phyloP scores from a whole-genome alignment of 1,140 invertebrate genomes.

The Condylostylus longicornis region DNA sequence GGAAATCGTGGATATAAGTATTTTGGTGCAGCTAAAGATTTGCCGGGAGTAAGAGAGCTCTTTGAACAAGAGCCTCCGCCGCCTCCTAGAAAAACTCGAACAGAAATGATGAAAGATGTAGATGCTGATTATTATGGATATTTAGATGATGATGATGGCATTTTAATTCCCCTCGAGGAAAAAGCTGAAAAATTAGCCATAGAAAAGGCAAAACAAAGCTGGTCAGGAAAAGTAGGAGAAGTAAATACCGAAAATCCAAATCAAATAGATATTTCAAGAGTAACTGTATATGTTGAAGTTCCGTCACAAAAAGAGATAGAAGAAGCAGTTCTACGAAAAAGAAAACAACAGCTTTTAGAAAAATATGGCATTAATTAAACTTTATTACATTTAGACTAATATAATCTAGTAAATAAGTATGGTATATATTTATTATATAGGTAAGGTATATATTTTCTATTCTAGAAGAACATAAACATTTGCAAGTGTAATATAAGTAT shows the following conservation, averaged over 20 bases:
- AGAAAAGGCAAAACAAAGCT: conserved; percentile 44
- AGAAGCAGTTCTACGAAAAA: conserved; percentile 67
- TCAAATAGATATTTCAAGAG: conserved; percentile 35
- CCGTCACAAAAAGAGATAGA: conserved; percentile 82
- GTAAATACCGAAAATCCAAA: conserved; percentile 35
- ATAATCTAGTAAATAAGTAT: no score
- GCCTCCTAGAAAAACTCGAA: conserved; percentile 77
- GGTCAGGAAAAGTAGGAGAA: conserved; percentile 37
- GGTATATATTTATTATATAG: no score
- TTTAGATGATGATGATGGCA: conserved; percentile 93
- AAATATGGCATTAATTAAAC: conserved; percentile 41
- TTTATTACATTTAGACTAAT: no score
- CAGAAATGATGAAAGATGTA: conserved; percentile 94
- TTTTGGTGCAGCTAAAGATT: conserved; percentile 96
- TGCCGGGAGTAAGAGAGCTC: conserved; percentile 91
- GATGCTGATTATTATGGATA: conserved; percentile 99
- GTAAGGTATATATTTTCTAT: no score
- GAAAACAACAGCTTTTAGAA: conserved; percentile 77
- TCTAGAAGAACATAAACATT: no score
- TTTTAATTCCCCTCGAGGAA: conserved; percentile 76
- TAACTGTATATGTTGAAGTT: conserved; percentile 72
- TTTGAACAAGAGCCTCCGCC: conserved; percentile 92
- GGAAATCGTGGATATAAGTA: conserved; percentile 98
- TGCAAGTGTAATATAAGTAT: no score
- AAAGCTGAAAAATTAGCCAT: conserved; percentile 60